A percentile compares a stretch with the other conserved stretches of the same genome.
phyloP scores from a whole-genome alignment of 2,797 vertebrate species.

The Scomberomorus guttatus region DNA sequence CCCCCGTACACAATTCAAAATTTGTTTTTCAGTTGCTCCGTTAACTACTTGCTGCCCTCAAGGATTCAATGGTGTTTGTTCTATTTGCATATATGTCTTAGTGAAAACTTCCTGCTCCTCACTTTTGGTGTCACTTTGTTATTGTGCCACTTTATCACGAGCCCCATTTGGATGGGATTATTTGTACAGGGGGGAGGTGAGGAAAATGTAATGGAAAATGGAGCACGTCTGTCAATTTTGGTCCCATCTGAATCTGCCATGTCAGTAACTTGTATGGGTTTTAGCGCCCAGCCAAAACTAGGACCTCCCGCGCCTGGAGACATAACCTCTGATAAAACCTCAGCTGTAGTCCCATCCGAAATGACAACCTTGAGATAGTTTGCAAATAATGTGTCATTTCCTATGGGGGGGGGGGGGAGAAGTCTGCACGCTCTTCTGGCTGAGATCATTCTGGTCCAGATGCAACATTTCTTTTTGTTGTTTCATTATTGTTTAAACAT shows the following conservation, averaged over 20 bases:
- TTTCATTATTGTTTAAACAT: conserved; percentile 59
- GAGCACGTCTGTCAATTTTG: conserved; percentile 48
- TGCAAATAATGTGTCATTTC: conserved; percentile 59
- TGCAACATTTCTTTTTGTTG: conserved; percentile 39
- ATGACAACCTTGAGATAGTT: conserved; percentile 60
- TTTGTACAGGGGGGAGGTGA: not conserved
- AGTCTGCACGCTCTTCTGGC: conserved; percentile 3
- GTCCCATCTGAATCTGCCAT: conserved; percentile 44
- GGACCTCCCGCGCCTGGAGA: conserved; percentile 37
- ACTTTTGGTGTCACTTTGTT: conserved; percentile 44
- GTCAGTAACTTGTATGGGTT: conserved; percentile 60
- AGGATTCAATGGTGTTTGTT: conserved; percentile 33
- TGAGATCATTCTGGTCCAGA: conserved; percentile 58
- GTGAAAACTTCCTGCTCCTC: conserved; percentile 26
- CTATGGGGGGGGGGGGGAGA: conserved; percentile 1
- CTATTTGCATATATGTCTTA: conserved; percentile 49
- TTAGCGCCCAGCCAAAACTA: conserved; percentile 32
- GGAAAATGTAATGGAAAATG: conserved; percentile 35
- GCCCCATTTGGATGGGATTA: conserved; percentile 51
- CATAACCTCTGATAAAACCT: conserved; percentile 54
- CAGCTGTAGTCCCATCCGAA: conserved; percentile 28
- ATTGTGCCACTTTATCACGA: conserved; percentile 44
- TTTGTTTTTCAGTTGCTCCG: not conserved
- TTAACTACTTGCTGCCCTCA: conserved; percentile 1
- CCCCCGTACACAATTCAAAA: not conserved